These are phyloP conservation scores for Romanogobio albipinnatus DNA, from an alignment of 2,113 vertebrate genomes.

Conservation along the genomic window DNA sequence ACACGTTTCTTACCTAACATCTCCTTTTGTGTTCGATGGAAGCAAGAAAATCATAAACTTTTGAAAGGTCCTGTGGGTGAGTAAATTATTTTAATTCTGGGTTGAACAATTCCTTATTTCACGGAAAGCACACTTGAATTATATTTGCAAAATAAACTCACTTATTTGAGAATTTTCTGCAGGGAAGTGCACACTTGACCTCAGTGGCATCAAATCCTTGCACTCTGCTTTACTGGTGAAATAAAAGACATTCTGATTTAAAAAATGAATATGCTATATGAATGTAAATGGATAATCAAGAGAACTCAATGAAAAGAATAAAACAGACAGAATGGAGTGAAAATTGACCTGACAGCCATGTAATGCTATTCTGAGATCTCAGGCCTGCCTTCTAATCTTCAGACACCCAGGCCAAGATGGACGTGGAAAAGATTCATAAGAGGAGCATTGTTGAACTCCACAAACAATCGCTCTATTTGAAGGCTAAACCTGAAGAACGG, in stretches of 20 bases:
- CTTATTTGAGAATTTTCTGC: neutral
- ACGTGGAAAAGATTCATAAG: constrained; percentile 46
- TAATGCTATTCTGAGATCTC: constrained; percentile 33
- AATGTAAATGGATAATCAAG: constrained; percentile 23
- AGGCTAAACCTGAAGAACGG: constrained; percentile 42
- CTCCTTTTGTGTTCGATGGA: neutral
- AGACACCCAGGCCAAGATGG: constrained; percentile 27
- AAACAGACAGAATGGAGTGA: constrained; percentile 31
- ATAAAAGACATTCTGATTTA: constrained; percentile 21
- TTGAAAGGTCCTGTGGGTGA: neutral
- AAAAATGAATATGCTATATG: constrained; percentile 5
- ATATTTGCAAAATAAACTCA: neutral
- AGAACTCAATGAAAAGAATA: constrained; percentile 32
- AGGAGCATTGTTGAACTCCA: constrained; percentile 15
- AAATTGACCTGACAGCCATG: constrained; percentile 49
- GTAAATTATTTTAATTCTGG: neutral
- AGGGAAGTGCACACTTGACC: neutral
- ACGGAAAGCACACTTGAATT: neutral
- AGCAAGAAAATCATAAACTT: neutral
- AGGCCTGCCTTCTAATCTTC: constrained; percentile 24
- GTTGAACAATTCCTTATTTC: neutral
- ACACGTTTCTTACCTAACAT: neutral
- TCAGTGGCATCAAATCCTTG: constrained; percentile 17
- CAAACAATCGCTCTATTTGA: constrained; percentile 40
- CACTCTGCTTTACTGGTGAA: neutral